Base-by-base conservation (phyloP, 2,888 invertebrate species). In the Neoascia interrupta region DNA sequence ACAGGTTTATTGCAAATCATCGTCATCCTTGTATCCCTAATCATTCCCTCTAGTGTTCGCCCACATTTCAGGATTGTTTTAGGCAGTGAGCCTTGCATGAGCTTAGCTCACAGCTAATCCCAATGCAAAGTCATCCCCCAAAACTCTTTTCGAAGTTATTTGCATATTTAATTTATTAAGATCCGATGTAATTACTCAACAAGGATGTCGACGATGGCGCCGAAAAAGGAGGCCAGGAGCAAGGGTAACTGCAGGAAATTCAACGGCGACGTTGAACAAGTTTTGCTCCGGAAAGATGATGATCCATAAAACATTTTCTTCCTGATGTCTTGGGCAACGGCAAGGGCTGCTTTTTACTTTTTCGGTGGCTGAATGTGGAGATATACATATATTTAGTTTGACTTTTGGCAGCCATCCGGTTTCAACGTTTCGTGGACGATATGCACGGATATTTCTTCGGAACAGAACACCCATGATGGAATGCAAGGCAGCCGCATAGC, bases 111-210 rank as follows among this genome's bases (percentile, higher is more conserved):
- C 53, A 51, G 72, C 79, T 79, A 73, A 79, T 79, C 79, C 73
- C 37, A 73, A 73, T 73, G 73, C 54, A 73, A 79, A 72, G 73
- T 72, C 79, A 79, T 73, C 60, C 47, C 34, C 64, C 11, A 45
- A 53, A 69, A 79, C 66, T 60, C 73, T 66, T 76, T 79, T 43
- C 61, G 36, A 79, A 79, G 79, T 80, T 74, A 74, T 80, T 80
- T 80, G 80, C 61, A 80, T 80, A 80, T 69, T 73, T 80, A 80
- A 80, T 74, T 80, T 80, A 80, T 80, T 80, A 80, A 74, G 61
- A 80, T 68, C 79, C 74, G 80, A 73, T 79, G 79, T 73, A 79
- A 79, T 79, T 79, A 79, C 79, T 79, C 73, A 72, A 43, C 49
- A 31, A 72, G 72, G 56, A 68, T 41, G 66, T 36, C 49, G 16